A percentile compares a stretch with the other conserved stretches of the same genome.
Evolutionary conservation across 2,888 invertebrate genomes (phyloP).

Genomic region (Rhamnusium bicolor): DNA sequence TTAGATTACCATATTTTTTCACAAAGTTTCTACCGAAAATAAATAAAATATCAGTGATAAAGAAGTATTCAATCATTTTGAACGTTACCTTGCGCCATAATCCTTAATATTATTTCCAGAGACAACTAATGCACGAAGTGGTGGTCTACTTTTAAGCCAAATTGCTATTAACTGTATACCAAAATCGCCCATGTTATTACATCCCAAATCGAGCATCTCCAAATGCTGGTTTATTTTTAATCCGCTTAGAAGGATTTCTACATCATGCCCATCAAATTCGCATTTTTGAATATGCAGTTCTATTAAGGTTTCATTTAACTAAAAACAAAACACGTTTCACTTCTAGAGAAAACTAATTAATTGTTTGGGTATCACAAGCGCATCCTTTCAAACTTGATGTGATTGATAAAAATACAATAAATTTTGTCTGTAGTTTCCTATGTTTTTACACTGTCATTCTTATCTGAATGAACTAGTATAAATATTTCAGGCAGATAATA

Average conservation of each 20-base stretch:
- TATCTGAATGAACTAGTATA: too few relatives aligned
- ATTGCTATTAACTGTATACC: slow-evolving; percentile 74
- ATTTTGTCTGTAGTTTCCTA: too few relatives aligned
- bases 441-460: too few relatives aligned
- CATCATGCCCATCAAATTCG: slow-evolving; percentile 75
- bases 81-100: slow-evolving; percentile 72
- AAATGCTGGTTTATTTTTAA: slow-evolving; percentile 73
- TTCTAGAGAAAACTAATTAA: too few relatives aligned
- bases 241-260: slow-evolving; percentile 74
- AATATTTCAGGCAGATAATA: too few relatives aligned
- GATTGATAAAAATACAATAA: too few relatives aligned
- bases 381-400: too few relatives aligned
- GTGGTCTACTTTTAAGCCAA: slow-evolving; percentile 73
- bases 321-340: slow-evolving; percentile 42
- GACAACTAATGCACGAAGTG: slow-evolving; percentile 73
- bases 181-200: slow-evolving; percentile 76
- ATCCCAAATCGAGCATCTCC: slow-evolving; percentile 75
- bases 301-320: slow-evolving; percentile 70
- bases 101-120: slow-evolving; percentile 75
- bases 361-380: too few relatives aligned
- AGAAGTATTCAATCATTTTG: neutral
- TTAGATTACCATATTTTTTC: too few relatives aligned
- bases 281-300: slow-evolving; percentile 77
- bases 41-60: too few relatives aligned
- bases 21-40: too few relatives aligned